Conservation (phyloP, 2,888 invertebrate species). For the Philereme transversata region DNA sequence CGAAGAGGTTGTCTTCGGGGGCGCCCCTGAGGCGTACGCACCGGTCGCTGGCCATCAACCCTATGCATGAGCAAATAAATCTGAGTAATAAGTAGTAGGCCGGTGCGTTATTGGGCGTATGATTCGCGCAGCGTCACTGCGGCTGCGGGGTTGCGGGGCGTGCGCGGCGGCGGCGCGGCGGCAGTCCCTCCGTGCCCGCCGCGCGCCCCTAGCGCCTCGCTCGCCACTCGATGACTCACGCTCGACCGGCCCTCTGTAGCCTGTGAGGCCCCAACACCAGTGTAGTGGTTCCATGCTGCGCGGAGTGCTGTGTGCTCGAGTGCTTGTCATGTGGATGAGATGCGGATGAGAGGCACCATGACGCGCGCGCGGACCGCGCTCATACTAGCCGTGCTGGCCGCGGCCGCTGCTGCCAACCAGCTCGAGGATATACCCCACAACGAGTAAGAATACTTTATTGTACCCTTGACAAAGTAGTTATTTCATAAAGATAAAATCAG, state of each 20-base stretch:
- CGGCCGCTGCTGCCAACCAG: constrained; percentile 86
- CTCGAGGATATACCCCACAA: constrained; percentile 95
- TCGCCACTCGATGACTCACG: constrained; percentile 63
- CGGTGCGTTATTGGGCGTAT: constrained; percentile 81
- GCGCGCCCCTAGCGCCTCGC: constrained; percentile 56
- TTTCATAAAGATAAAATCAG: background rate
- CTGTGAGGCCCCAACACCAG: constrained; percentile 55
- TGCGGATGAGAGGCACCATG: constrained; percentile 67
- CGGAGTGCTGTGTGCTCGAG: constrained; percentile 57
- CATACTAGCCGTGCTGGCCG: constrained; percentile 64
- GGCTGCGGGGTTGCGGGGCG: constrained; percentile 56
- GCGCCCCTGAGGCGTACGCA: constrained; percentile 41
- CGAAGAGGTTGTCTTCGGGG: background rate
- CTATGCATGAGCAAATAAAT: constrained; percentile 77
- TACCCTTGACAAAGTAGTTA: background rate
- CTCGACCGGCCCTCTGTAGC: constrained; percentile 50
- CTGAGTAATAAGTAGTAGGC: constrained; percentile 75
- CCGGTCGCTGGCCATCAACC: constrained; percentile 64
- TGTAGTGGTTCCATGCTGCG: constrained; percentile 69
- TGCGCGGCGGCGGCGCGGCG: constrained; percentile 48
- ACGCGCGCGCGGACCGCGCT: constrained; percentile 63
- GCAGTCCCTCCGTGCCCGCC: constrained; percentile 48
- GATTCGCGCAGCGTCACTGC: constrained; percentile 82
- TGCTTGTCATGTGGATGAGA: constrained; percentile 72
- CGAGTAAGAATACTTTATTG: constrained; percentile 86